Evolutionary conservation across 2,797 vertebrate species (phyloP), one percentile per base, ranked within the genome.

Genomic region (Numenius phaeopus): DNA sequence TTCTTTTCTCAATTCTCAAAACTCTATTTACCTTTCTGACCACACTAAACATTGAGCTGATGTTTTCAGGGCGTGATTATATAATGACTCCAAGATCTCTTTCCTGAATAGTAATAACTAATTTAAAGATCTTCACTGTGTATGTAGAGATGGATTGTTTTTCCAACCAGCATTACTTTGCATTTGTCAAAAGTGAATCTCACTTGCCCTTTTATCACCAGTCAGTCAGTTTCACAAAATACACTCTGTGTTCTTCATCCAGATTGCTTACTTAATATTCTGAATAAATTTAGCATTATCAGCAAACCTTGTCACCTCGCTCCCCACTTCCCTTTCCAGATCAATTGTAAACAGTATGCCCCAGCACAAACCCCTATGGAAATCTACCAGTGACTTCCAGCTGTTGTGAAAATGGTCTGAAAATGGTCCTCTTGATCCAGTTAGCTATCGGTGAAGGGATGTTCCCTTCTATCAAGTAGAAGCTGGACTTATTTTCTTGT

Each of bases 1-100:
- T 87, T 89, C 27, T 90, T 83, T 90, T 84, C 55, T 44, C 47
- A 24, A 3, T 83, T 87, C 81, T 89, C 83, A 84, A 93, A 92
- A 90, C 10, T 77, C 16, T 81, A 23, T 94, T 84, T 92, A 79
- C 70, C 96, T 93, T 91, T 96, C 77, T 90, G 92, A 73, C 62
- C 62, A 81, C 42, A 70, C 62, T 59, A 84, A 88, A 82, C 6
- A 89, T 3, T 55, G 50, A 96, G 54, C 15, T 90, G 58, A 70
- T 70, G 47, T 39, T 89, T 93, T 89, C 86, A 79, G 54, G 32
- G 17, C 20, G 2, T 0, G 0, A 87, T 88, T 84, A 59, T 64
- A 80, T 92, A 95, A 93, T 70, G 64, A 87, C n/a, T 93, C 27
- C 27, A 87, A 92, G 78, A 87, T 77, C 34, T 89, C 50, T 84